A percentile compares a stretch with the other conserved stretches of the same genome.
phyloP scores from a whole-genome alignment of 2,113 vertebrate genomes.

The Rhea pennata region DNA sequence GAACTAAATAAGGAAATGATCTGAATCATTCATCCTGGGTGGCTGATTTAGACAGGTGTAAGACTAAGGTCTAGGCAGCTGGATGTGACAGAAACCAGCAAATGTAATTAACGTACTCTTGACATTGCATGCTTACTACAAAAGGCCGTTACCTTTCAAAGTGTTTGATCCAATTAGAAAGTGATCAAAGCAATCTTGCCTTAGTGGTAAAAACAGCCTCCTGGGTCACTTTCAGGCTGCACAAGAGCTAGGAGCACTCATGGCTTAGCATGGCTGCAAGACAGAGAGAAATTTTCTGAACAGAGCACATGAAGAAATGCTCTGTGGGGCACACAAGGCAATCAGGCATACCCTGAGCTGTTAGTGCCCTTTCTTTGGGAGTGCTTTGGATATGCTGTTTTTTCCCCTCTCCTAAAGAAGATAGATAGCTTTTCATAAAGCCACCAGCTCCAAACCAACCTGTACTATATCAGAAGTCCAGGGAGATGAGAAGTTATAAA shows the following conservation, averaged over 20 bases:
- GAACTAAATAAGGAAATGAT: neutral
- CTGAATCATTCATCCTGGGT: neutral
- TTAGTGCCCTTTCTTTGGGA: neutral
- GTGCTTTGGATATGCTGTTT: neutral
- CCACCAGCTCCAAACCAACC: neutral
- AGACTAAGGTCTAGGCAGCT: neutral
- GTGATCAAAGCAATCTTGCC: neutral
- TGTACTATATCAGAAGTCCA: neutral
- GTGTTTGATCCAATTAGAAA: neutral
- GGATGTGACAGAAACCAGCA: neutral
- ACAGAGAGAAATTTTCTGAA: neutral
- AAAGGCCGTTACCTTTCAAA: neutral
- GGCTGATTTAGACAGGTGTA: rapidly evolving
- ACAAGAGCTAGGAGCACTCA: neutral
- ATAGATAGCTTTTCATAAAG: neutral
- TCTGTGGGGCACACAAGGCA: neutral
- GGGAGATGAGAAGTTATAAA: neutral
- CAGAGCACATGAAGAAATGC: neutral
- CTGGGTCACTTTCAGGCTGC: neutral
- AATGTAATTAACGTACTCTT: neutral
- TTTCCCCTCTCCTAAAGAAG: neutral
- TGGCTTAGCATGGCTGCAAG: neutral
- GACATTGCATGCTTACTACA: neutral
- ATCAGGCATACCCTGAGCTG: neutral
- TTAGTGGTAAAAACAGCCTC: neutral